Base-by-base conservation (phyloP, 2,797 vertebrate species). In the Pangasius macronema region DNA sequence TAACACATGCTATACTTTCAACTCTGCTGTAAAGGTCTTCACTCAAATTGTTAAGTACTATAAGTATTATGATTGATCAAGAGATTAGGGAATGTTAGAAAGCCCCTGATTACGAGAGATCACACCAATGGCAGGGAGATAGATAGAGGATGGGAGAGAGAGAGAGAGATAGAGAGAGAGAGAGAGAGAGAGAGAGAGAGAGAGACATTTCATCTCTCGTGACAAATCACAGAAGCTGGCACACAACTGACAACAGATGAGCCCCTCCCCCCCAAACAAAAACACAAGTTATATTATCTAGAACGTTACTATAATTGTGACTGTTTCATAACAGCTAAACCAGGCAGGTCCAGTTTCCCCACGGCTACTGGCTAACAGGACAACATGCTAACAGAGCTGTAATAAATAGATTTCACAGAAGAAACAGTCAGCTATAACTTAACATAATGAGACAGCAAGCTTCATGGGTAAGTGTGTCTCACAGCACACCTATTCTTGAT, bases 361-460 rank as follows among this genome's bases (percentile, higher is more conserved):
- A 39, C 63, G 33, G 51, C 80, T 81, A 80, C 63, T 39, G 81
- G 86, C 81, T 83, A 70, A 85, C 80, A 86, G 79, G 46, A 87
- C 72, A 87, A 85, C 67, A 84, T 73, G 42, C 65, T 73, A 53
- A 13, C 22, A 61, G 16, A 33, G 42, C 76, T 81, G 85, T 57
- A 86, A 86, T 33, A 49, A 57, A 77, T 42, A 77, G 84, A 77
- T 76, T 76, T 85, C 84, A 33, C 42, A 76, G 84, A 63, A 5
- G 2, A 73, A 77, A 85, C 70, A 76, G 55, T 85, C 84, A 51
- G 84, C 84, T 63, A 61, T 85, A 76, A 76, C 84, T n/a, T 57
- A 85, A 85, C 42, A 27, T 42, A 77, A 75, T n/a, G 59, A 51
- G 85, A 70, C 77, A 81, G 76, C 51, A 1, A 81, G 77, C 76